Base-by-base conservation (phyloP, 37 sponge, comb jelly and placozoan species). In the Cliona cf. orientalis region DNA sequence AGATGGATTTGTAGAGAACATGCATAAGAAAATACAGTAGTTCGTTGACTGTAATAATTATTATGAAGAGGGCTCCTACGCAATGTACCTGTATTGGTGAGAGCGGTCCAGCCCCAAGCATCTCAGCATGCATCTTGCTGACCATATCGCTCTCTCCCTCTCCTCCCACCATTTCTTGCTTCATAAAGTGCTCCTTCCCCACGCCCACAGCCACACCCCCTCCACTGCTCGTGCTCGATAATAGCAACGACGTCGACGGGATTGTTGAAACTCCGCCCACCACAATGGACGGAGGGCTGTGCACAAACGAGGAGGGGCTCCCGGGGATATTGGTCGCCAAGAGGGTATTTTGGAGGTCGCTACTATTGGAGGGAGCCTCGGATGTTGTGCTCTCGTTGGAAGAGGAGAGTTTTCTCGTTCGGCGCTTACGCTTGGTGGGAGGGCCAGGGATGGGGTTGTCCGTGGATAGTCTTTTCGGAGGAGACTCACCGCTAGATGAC, bases 351-450 rank as follows among this genome's bases (percentile, higher is more conserved):
- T 28, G 60, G 21, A 79, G 36, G 42, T 84, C 80, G 67, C 75
- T 79, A 39, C 60, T 35, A 41, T 66, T 74, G n/a, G 86, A 76
- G 3, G 78, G 72, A 19, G 82, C 82, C n/a, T 81, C 86, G 22
- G 86, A 85, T 21, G 87, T 85, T 0, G 81, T 73, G 58, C 93
- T 84, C 66, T 92, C 93, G 42, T 84, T 92, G 2, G 93, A 92
- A 7, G 93, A 92, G 0, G 93, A 92, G 5, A 84, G 62, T 66
- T 92, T 92, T 38, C 91, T 28, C 36, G 72, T 25, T 41, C 86
- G 59, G n/a, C 66, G 37, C 38, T 76, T 74, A 0, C 80, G 74
- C 49, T 88, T 87, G 2, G 74, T 35, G 21, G 84, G 55, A 28
- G 84, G 22, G n/a, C n/a, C n/a, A n/a, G n/a, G 66, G 57, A 85